These are phyloP conservation scores for Pollicipes pollicipes DNA, from an alignment of 1,140 invertebrate genomes.

Conservation along the genomic window DNA sequence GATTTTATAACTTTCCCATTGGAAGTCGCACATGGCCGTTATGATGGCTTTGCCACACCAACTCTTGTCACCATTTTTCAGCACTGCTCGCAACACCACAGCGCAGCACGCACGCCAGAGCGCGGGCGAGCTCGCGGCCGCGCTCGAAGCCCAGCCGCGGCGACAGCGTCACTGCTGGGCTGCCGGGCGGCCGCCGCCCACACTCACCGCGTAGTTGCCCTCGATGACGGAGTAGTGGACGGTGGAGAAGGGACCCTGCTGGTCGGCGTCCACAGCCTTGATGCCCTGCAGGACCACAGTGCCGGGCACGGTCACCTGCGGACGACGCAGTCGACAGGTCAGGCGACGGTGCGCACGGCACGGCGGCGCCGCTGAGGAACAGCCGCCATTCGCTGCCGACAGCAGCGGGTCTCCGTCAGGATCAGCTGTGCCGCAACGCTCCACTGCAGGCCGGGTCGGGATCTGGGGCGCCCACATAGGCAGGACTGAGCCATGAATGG, in stretches of 20 bases:
- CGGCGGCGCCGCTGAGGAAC: background rate
- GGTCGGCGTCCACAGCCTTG: slow-evolving; percentile 61
- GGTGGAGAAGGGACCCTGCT: slow-evolving; percentile 71
- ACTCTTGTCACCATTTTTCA: background rate
- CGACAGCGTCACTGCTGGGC: too few species aligned
- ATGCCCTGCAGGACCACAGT: slow-evolving; percentile 58
- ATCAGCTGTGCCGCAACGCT: background rate
- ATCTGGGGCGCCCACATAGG: too few species aligned
- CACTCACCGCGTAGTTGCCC: slow-evolving; percentile 46
- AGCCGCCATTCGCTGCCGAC: background rate
- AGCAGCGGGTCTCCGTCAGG: too few species aligned
- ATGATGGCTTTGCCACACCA: too few species aligned
- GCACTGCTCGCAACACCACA: background rate
- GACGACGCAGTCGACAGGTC: slow-evolving; percentile 8
- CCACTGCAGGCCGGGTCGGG: background rate
- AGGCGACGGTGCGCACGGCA: background rate
- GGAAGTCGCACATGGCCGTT: too few species aligned
- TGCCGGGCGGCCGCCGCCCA: background rate
- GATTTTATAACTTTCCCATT: too few species aligned
- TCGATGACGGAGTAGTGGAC: slow-evolving; percentile 64
- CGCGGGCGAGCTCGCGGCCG: too few species aligned
- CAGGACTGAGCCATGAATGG: background rate
- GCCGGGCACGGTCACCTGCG: slow-evolving; percentile 54
- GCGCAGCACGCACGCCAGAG: too few species aligned
- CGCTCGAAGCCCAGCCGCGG: too few species aligned